These are phyloP conservation scores for Heliconius melpomene DNA, from an alignment of 1,140 invertebrate species.

Conservation along the genomic window DNA sequence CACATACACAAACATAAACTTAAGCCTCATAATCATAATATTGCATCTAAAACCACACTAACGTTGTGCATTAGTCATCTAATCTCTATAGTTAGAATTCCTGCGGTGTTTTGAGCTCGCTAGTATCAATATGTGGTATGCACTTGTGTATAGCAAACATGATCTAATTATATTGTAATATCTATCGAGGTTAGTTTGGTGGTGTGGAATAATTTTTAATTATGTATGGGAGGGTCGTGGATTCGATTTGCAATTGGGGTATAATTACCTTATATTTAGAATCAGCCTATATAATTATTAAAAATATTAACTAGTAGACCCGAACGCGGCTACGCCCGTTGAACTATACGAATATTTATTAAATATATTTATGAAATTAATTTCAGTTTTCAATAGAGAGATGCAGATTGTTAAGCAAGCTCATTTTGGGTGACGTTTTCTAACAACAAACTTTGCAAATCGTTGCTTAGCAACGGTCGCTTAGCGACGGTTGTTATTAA, in stretches of 20 bases:
- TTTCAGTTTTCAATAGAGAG: too few relatives aligned
- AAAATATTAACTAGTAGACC: too few relatives aligned
- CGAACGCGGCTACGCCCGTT: too few relatives aligned
- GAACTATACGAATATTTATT: too few relatives aligned
- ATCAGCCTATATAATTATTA: too few relatives aligned
- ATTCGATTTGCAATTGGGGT: not conserved
- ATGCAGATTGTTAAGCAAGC: too few relatives aligned
- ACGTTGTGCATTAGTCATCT: conserved; percentile 13
- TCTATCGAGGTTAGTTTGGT: not conserved
- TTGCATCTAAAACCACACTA: conserved; percentile 16
- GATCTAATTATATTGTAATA: conserved; percentile 1
- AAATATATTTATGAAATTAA: too few relatives aligned
- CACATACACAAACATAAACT: not conserved
- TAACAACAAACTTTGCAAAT: too few relatives aligned
- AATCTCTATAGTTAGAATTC: conserved; percentile 23
- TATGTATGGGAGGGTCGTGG: not conserved
- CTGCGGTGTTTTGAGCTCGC: conserved; percentile 15
- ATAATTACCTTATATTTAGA: too few relatives aligned
- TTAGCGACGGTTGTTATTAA: too few relatives aligned
- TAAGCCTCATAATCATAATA: conserved; percentile 14
- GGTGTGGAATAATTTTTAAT: not conserved
- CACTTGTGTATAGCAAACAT: not conserved
- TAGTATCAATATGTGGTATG: conserved; percentile 12
- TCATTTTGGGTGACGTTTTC: too few relatives aligned
- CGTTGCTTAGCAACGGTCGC: too few relatives aligned